Conservation (phyloP, 92 coral and sea anemone genomes). For the Blastomussa wellsi region DNA sequence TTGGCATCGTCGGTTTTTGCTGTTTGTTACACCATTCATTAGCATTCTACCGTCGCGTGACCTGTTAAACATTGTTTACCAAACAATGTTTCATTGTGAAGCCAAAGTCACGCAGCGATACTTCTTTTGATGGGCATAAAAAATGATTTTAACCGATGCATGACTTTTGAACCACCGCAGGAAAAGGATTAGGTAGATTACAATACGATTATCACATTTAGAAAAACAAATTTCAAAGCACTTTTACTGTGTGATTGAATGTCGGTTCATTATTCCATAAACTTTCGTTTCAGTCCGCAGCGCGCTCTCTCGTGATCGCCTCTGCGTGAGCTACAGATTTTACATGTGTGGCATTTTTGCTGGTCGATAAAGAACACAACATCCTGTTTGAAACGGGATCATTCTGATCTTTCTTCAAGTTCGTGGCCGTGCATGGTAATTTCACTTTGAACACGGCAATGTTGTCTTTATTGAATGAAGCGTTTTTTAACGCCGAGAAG, state of each 20-base stretch:
- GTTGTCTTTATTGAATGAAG: no score
- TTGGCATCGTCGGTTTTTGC: not conserved
- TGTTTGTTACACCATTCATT: not conserved
- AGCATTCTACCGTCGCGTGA: not conserved
- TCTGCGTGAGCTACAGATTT: no score
- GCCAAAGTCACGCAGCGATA: not conserved
- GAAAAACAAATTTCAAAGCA: not conserved
- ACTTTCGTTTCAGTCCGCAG: no score
- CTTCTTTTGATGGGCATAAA: not conserved
- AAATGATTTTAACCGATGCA: not conserved
- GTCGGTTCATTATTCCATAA: no score
- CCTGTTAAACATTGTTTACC: not conserved
- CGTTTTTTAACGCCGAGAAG: no score
- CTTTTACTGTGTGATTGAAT: not conserved
- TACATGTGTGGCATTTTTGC: no score
- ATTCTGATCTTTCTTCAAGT: not conserved
- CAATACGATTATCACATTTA: not conserved
- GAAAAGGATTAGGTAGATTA: not conserved
- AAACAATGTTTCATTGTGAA: not conserved
- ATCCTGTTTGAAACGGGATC: not conserved
- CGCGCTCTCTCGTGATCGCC: no score
- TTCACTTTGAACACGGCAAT: not conserved
- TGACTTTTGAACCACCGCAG: not conserved
- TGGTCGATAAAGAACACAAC: not conserved
- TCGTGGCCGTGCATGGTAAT: not conserved